A percentile compares a stretch with the other conserved stretches of the same genome.
Conservation (phyloP, 64 coral and sea anemone genomes). For the Porites australiensis region DNA sequence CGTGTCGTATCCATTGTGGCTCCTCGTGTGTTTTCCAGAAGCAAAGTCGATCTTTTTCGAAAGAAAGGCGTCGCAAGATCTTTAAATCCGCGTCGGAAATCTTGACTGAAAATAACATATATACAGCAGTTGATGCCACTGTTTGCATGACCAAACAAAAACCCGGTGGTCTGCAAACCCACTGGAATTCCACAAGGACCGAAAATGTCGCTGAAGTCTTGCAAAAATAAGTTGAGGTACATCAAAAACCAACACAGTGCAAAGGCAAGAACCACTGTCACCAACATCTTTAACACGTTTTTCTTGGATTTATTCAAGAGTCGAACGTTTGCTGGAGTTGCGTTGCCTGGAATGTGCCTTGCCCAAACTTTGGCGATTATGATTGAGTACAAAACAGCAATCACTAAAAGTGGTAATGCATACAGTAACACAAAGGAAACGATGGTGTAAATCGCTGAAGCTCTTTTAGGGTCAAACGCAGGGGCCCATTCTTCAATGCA, state of each 20-base stretch:
- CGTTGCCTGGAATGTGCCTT: conserved; percentile 59
- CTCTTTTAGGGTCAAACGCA: conserved; percentile 26
- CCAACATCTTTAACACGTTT: conserved; percentile 71
- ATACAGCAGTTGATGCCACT: conserved; percentile 67
- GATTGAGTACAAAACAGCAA: conserved; percentile 55
- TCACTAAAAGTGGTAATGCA: conserved; percentile 42
- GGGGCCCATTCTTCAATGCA: conserved; percentile 57
- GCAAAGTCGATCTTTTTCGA: background rate
- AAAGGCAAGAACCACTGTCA: conserved; percentile 59
- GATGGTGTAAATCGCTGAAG: conserved; percentile 42
- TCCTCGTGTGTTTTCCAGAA: background rate
- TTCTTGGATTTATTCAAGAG: conserved; percentile 31
- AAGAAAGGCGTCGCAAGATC: background rate
- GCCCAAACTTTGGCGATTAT: conserved; percentile 66
- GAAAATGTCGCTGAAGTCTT: conserved; percentile 5
- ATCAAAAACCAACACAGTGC: conserved; percentile 60
- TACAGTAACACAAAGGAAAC: conserved; percentile 58
- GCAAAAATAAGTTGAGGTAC: conserved; percentile 15
- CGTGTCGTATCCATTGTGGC: background rate
- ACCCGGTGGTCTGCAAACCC: background rate
- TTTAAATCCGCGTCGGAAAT: conserved; percentile 67
- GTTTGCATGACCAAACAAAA: conserved; percentile 48
- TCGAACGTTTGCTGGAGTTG: conserved; percentile 14
- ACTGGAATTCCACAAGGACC: conserved; percentile 17
- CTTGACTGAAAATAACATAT: conserved; percentile 72